Percentiles rank a stretch among this genome's conserved stretches.
Evolutionary conservation across 2,888 invertebrate genomes (phyloP).

Genomic region (Pristionchus exspectatus): DNA sequence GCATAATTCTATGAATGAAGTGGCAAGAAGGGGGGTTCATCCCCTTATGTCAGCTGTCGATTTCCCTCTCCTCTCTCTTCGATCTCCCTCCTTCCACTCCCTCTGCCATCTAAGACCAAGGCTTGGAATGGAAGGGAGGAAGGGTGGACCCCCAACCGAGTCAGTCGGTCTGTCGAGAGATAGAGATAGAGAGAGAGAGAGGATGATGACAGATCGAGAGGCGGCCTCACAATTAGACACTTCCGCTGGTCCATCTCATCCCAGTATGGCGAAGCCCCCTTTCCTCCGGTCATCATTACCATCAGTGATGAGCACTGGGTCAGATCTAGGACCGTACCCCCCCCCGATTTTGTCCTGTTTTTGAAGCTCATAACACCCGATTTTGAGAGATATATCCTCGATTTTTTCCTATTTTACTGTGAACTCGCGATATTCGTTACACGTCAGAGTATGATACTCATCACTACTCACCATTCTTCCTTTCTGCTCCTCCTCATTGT

Average conservation of each 20-base stretch:
- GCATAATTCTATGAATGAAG: conserved; percentile 37
- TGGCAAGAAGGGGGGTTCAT: conserved; percentile 23
- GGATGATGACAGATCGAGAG: conserved; percentile 20
- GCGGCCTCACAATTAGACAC: neutral
- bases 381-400: no score
- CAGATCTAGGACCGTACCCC: no score
- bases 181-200: neutral
- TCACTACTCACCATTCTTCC: neutral
- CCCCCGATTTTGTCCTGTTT: no score
- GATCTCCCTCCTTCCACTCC: neutral
- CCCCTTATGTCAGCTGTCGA: conserved; percentile 45
- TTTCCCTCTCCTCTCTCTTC: neutral
- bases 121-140: conserved; percentile 33
- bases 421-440: no score
- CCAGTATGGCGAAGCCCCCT: neutral
- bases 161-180: conserved; percentile 37
- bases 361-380: no score
- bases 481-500: neutral
- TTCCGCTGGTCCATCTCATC: neutral
- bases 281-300: neutral
- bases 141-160: conserved; percentile 35
- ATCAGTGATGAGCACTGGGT: no score
- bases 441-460: no score
- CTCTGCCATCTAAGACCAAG: conserved; percentile 25
- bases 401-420: no score